These are phyloP conservation scores for Pseudomyrmex sp. DNA, from an alignment of 1,140 invertebrate species.

Conservation along the genomic window DNA sequence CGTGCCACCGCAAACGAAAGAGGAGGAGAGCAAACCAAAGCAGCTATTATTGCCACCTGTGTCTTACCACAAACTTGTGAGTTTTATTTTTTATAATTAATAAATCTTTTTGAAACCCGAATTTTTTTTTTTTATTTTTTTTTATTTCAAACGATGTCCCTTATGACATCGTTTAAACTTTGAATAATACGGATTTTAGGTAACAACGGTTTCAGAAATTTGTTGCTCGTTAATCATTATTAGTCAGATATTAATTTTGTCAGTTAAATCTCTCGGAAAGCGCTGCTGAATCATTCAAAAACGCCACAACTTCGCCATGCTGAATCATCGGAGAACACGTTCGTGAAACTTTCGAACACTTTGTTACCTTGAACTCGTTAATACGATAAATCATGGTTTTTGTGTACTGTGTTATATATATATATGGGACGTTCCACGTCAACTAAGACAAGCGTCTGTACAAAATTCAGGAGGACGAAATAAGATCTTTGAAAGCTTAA, in stretches of 20 bases:
- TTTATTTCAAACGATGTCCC: neutral
- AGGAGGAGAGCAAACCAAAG: slow-evolving; percentile 77
- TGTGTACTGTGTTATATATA: no score
- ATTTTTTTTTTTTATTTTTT: neutral
- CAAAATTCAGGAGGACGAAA: no score
- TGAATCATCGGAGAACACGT: slow-evolving; percentile 65
- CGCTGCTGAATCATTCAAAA: slow-evolving; percentile 67
- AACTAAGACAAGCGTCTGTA: neutral
- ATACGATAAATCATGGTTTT: no score
- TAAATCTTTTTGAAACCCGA: neutral
- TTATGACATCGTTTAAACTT: slow-evolving; percentile 16
- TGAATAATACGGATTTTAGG: slow-evolving; percentile 17
- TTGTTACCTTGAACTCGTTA: neutral
- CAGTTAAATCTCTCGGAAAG: slow-evolving; percentile 68
- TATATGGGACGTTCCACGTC: no score
- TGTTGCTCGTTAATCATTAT: slow-evolving; percentile 65
- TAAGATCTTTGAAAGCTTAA: no score
- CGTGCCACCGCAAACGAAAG: slow-evolving; percentile 81
- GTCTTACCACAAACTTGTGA: slow-evolving; percentile 83
- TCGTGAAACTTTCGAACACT: slow-evolving; percentile 66
- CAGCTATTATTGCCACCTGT: slow-evolving; percentile 76
- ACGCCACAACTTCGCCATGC: slow-evolving; percentile 34
- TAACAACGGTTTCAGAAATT: slow-evolving; percentile 2
- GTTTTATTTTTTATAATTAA: slow-evolving; percentile 64
- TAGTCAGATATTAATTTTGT: slow-evolving; percentile 66